Base-by-base conservation (phyloP, 2,113 vertebrate species). In the Oncorhynchus keta region DNA sequence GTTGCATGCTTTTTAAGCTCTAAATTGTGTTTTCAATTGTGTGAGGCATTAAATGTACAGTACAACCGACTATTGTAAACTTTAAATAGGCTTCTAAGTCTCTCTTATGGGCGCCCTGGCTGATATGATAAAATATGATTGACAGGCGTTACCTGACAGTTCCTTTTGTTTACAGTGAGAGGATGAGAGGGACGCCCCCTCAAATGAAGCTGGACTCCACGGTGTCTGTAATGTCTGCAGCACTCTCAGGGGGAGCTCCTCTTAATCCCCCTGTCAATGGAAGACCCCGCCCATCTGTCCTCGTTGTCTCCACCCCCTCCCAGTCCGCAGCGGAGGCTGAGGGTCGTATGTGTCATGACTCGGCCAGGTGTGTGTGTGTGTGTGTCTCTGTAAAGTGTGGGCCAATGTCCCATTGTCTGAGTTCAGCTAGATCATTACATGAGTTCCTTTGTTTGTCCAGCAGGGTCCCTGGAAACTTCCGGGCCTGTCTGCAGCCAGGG, bases 131-230 rank as follows among this genome's bases (percentile, higher is more conserved):
- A 12, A 14, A 22, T 75, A n/a, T 75, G 45, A 49, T 11, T 67
- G 64, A 35, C 30, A 39, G 67, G 13, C n/a, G 16, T 4, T 78
- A 5, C 24, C 67, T 69, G 35, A 80, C 4, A 76, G 0, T 62
- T 57, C 83, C 24, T 75, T 64, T 0, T 79, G 45, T 62, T 6
- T 79, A 84, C 79, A 91, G 86, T 83, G 90, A 91, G 68, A 83
- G 76, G 11, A 62, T 81, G 24, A 83, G 81, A 49, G 64, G 45
- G 9, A 87, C 77, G 81, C 84, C 76, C 70, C 78, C 78, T n/a
- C 76, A 79, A 18, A 22, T 92, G 85, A 93, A 93, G 87, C 91
- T 90, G 91, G 88, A 89, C 89, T 91, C 92, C 85, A 85, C 78
- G 61, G 83, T 84, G 67, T 87, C 85, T 72, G 83, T 87, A 7